Conservation (phyloP, 1,140 invertebrate species). For the Drosophila ogumai region DNA sequence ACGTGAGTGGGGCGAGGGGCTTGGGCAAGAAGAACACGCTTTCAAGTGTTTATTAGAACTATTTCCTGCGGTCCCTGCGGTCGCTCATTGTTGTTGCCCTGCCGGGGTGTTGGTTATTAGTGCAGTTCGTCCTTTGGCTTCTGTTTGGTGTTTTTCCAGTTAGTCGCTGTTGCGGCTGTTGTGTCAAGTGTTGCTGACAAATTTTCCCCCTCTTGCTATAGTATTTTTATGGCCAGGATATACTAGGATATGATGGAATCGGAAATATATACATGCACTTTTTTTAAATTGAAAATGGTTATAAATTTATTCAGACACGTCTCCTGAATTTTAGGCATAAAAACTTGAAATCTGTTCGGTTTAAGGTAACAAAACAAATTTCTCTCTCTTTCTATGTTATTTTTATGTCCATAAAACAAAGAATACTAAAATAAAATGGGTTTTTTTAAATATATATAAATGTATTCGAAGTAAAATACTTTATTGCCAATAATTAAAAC, state of each 20-base stretch:
- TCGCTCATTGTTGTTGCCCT: constrained; percentile 15
- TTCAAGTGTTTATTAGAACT: constrained; percentile 54
- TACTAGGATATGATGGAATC: background rate
- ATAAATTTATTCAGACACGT: too few species aligned
- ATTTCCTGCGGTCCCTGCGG: constrained; percentile 24
- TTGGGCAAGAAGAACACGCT: constrained; percentile 1
- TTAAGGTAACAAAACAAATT: too few species aligned
- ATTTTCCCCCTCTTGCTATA: constrained; percentile 23
- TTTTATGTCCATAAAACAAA: too few species aligned
- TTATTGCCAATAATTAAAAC: too few species aligned
- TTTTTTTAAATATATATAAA: too few species aligned
- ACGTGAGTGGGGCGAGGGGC: constrained; percentile 1
- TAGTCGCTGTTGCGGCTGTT: constrained; percentile 61
- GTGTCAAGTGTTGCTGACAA: constrained; percentile 71
- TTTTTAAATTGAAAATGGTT: too few species aligned
- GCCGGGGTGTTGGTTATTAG: constrained; percentile 71
- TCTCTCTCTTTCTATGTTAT: background rate
- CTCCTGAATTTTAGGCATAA: too few species aligned
- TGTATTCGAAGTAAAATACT: too few species aligned
- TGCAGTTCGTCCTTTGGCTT: constrained; percentile 61
- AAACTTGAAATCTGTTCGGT: too few species aligned
- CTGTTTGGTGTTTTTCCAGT: constrained; percentile 25
- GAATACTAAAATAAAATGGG: too few species aligned
- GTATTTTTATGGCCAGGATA: background rate
- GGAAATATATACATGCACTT: too few species aligned